Evolutionary conservation across 2,888 invertebrate species (phyloP).

Genomic region (Xiphydria camelus): DNA sequence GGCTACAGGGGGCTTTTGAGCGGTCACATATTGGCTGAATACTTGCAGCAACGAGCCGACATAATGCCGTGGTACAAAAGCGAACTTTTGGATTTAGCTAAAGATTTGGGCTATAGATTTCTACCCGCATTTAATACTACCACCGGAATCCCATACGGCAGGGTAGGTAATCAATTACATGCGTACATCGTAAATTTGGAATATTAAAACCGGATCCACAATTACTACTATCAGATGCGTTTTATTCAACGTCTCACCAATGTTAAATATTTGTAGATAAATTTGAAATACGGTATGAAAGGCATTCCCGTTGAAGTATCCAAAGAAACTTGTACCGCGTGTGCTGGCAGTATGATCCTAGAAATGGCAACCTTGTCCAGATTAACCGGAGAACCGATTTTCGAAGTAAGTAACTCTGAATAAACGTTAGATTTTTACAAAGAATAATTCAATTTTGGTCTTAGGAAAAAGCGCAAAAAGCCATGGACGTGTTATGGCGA

Average conservation of each 20-base stretch:
- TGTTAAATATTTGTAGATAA: slow-evolving; percentile 64
- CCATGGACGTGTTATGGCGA: slow-evolving; percentile 97
- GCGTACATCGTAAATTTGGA: too few species aligned
- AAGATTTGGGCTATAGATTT: slow-evolving; percentile 88
- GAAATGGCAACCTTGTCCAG: slow-evolving; percentile 97
- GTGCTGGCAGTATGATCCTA: slow-evolving; percentile 96
- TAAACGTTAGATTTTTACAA: slow-evolving; percentile 7
- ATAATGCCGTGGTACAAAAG: slow-evolving; percentile 84
- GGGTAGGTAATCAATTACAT: slow-evolving; percentile 62
- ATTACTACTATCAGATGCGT: not conserved
- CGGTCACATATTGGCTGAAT: slow-evolving; percentile 86
- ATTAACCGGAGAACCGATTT: slow-evolving; percentile 87
- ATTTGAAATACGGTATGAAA: slow-evolving; percentile 81
- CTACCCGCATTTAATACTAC: slow-evolving; percentile 98
- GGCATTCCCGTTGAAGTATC: slow-evolving; percentile 73
- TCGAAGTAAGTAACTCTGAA: slow-evolving; percentile 65
- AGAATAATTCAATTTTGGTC: slow-evolving; percentile 1
- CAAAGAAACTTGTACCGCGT: slow-evolving; percentile 95
- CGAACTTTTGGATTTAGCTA: slow-evolving; percentile 86
- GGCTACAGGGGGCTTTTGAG: slow-evolving; percentile 80
- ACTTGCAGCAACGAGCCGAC: slow-evolving; percentile 75
- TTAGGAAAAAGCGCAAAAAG: slow-evolving; percentile 86
- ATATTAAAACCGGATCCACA: slow-evolving; percentile 7
- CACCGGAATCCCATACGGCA: slow-evolving; percentile 96
- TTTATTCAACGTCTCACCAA: too few species aligned